Evolutionary conservation across 35 echinoderm and acorn worm genomes (phyloP).

Genomic region (Lytechinus pictus): DNA sequence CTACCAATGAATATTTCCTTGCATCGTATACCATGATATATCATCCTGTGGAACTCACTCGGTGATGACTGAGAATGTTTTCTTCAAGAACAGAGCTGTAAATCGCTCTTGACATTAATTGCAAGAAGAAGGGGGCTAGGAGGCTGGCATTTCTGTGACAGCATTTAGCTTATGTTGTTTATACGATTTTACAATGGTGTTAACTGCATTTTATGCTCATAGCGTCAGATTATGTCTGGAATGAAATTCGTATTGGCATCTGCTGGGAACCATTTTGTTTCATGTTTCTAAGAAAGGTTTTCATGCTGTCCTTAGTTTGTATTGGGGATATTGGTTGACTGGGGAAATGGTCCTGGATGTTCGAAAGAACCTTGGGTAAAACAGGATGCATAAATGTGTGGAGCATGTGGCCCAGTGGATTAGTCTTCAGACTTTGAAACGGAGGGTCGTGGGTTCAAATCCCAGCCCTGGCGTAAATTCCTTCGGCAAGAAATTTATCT

Average conservation of each 20-base stretch:
- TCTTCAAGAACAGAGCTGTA: neutral
- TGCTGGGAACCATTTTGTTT: neutral
- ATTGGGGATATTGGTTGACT: too few relatives aligned
- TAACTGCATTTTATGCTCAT: neutral
- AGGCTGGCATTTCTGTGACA: neutral
- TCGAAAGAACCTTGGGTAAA: too few relatives aligned
- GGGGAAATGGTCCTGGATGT: too few relatives aligned
- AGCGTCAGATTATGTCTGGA: neutral
- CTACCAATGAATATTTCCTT: neutral
- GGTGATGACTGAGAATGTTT: neutral
- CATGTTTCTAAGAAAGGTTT: neutral
- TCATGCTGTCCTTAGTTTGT: too few relatives aligned
- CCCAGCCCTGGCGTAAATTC: too few relatives aligned
- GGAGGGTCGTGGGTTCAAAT: too few relatives aligned
- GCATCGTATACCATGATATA: neutral
- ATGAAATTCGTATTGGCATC: neutral
- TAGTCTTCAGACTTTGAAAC: too few relatives aligned
- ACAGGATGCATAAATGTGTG: too few relatives aligned
- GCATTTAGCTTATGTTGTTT: neutral
- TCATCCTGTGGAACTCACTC: neutral
- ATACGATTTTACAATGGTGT: neutral
- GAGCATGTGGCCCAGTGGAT: too few relatives aligned
- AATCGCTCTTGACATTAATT: constrained; percentile 4
- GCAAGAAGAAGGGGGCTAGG: neutral
- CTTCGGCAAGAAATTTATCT: too few relatives aligned